Evolutionary conservation across 1,140 invertebrate species (phyloP), one percentile per base, ranked within the genome.

Genomic region (Drosophila eugracilis): DNA sequence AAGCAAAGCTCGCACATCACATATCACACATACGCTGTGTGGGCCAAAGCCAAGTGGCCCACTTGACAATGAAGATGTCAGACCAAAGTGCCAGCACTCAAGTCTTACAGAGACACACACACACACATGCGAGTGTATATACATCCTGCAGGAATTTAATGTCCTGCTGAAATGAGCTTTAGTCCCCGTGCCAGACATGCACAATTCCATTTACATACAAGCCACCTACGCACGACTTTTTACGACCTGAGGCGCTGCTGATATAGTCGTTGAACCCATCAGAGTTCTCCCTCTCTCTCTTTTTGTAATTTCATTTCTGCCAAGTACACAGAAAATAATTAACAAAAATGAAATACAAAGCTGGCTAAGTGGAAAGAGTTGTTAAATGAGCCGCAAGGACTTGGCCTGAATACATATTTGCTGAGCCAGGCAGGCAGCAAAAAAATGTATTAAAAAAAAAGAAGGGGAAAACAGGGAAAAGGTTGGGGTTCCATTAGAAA

Each of bases 241-340:
- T 26, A 63, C 39, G 39, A 30, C 59, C 39, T 6, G 12, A 17
- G 41, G 17, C 36, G 17, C 36, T 52, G 66, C 37, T 77, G 59
- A 83, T 78, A 47, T 83, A 83, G 78, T 74, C 78, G 78, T 81
- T 81, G 74, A 81, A 73, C 78, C 74, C 74, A 41, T 67, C 67
- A 49, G 58, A 49, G n/a, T n/a, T n/a, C n/a, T n/a, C n/a, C n/a
- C n/a, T n/a, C n/a, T n/a, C n/a, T n/a, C n/a, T n/a, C n/a, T n/a
- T n/a, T n/a, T n/a, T n/a, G n/a, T n/a, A 58, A 37, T 42, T 34
- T 30, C 19, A 7, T 26, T 55, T 62, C 30, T 41, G 53, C 54
- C 62, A 49, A 62, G 63, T 28, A 67, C 36, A 34, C 42, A 44
- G 26, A 74, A 75, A 74, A 45, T 48, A 57, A 74, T 73, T 62